These are phyloP conservation scores for Miltochrista miniata DNA, from an alignment of 2,888 invertebrate genomes.

Conservation along the genomic window DNA sequence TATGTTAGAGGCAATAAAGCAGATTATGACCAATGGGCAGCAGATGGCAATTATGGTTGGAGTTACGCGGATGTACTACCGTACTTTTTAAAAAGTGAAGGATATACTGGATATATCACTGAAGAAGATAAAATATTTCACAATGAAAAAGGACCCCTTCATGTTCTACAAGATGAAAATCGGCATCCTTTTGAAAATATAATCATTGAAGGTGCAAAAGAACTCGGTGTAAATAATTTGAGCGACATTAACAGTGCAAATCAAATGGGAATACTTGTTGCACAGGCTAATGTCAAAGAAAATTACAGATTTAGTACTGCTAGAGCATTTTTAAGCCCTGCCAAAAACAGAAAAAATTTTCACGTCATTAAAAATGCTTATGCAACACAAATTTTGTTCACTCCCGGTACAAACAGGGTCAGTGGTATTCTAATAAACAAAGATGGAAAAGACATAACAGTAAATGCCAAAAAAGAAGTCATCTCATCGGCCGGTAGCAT, in stretches of 20 bases:
- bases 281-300: conserved; percentile 68
- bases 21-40: conserved; percentile 83
- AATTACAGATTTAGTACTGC: conserved; percentile 79
- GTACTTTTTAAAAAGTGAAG: conserved; percentile 81
- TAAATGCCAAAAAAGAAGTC: conserved; percentile 72
- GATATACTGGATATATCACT: conserved; percentile 40
- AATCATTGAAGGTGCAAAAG: conserved; percentile 62
- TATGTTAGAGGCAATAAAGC: conserved; percentile 80
- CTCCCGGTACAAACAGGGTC: conserved; percentile 66
- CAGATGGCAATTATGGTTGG: conserved; percentile 81
- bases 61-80: conserved; percentile 78
- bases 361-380: conserved; percentile 76
- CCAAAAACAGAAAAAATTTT: conserved; percentile 65
- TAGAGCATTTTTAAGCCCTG: conserved; percentile 74
- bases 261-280: conserved; percentile 75
- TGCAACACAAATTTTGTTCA: conserved; percentile 81
- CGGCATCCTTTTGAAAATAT: conserved; percentile 45
- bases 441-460: conserved; percentile 55
- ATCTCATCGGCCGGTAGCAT: conserved; percentile 77
- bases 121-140: conserved; percentile 53
- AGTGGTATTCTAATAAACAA: conserved; percentile 67
- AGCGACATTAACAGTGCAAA: conserved; percentile 67
- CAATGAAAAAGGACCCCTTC: conserved; percentile 60
- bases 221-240: conserved; percentile 64
- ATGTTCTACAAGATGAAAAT: conserved; percentile 50